Base-by-base conservation (phyloP, 1,140 invertebrate genomes). In the Drosophila sp. region DNA sequence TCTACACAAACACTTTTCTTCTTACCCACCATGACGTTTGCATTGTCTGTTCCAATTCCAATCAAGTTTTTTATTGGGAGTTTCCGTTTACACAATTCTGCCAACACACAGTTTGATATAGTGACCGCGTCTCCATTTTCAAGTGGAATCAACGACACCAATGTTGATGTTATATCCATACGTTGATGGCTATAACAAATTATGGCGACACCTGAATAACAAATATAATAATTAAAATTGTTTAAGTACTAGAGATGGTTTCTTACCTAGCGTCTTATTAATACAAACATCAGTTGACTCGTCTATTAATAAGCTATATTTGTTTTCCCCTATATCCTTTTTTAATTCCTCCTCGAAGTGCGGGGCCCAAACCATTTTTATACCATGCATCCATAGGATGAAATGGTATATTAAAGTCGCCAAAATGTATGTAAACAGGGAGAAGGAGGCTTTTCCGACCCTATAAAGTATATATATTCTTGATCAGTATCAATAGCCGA, bases 31-130 rank as follows among this genome's bases (percentile, higher is more conserved):
- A 47, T 47, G 3, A 47, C 41, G n/a, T 23, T 47, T 2, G 41
- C 41, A 47, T 47, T 47, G 17, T 47, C 41, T 23, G n/a, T 47
- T 23, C 41, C 41, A 47, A 47, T 47, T n/a, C 41, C 41, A 47
- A 47, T 17, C 11, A 47, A 2, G 41, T 47, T 47, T 47, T 47
- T 47, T 4, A 47, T 23, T 47, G 17, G 17, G 17, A 17, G 17
- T 17, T 17, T 17, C 17, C 17, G 17, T 17, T 17, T 17, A 17
- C 17, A 17, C 17, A 17, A 17, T 17, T 17, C 17, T 17, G 17
- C 17, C 17, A 17, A 17, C 17, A 17, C 17, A 17, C 17, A 17
- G 17, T 17, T 17, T 17, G 17, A 17, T 17, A 17, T 17, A 17
- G 17, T 17, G 17, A 17, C 44, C 3, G n/a, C 44, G 44, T 47